phyloP scores from a whole-genome alignment of 2,113 vertebrate species.

The Bagarius yarrelli region DNA sequence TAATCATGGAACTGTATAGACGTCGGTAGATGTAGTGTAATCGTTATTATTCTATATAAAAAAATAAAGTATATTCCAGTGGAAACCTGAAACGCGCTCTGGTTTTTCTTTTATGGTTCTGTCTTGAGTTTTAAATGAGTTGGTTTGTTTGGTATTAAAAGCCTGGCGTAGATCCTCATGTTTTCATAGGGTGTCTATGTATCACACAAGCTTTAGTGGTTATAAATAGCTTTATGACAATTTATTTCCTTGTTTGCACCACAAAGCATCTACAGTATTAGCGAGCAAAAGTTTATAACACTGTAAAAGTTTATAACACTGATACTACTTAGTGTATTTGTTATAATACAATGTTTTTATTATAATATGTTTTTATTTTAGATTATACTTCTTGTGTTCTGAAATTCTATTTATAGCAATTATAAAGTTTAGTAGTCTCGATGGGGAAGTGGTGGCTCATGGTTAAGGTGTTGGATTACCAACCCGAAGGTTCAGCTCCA shows the following conservation, averaged over 20 bases:
- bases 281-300: too few relatives aligned
- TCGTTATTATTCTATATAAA: conserved; percentile 68
- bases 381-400: too few relatives aligned
- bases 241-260: not conserved
- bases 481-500: too few relatives aligned
- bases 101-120: not conserved
- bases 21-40: conserved; percentile 74
- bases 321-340: not conserved
- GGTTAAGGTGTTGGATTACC: too few relatives aligned
- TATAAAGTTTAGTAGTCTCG: too few relatives aligned
- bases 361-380: too few relatives aligned
- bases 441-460: too few relatives aligned
- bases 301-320: not conserved
- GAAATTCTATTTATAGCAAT: too few relatives aligned
- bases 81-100: conserved; percentile 40
- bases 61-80: conserved; percentile 73
- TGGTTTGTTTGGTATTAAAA: not conserved
- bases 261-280: too few relatives aligned
- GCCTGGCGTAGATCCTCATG: not conserved
- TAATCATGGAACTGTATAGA: conserved; percentile 63
- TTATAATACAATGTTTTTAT: not conserved
- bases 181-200: too few relatives aligned
- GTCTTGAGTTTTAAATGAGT: too few relatives aligned
- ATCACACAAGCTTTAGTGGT: not conserved
- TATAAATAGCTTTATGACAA: not conserved